These are phyloP conservation scores for Calycopis cecrops DNA, from an alignment of 1,140 invertebrate species.

Conservation along the genomic window DNA sequence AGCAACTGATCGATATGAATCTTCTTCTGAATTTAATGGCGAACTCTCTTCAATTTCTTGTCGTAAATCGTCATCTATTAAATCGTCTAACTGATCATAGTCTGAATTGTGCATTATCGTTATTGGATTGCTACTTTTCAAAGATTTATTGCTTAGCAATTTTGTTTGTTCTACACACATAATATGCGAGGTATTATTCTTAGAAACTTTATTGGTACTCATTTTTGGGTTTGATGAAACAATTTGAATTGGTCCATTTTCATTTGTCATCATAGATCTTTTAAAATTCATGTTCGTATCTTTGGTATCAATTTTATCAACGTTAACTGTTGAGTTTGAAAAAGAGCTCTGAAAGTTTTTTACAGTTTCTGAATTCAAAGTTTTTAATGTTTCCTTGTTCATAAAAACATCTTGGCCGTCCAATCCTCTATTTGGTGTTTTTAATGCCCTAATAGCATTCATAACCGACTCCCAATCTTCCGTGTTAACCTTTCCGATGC, in stretches of 20 bases:
- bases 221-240: not conserved
- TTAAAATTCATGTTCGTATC: not conserved
- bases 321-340: too few species aligned
- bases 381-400: constrained; percentile 31
- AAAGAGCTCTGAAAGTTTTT: constrained; percentile 5
- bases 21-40: constrained; percentile 11
- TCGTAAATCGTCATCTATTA: constrained; percentile 62
- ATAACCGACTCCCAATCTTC: not conserved
- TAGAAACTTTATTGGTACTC: not conserved
- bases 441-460: constrained; percentile 40
- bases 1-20: constrained; percentile 4
- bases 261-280: not conserved
- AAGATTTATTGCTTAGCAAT: not conserved
- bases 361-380: not conserved
- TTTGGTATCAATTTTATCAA: too few species aligned
- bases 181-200: not conserved
- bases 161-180: not conserved
- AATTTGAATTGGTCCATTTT: not conserved
- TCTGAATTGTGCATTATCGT: constrained; percentile 54
- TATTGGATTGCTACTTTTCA: constrained; percentile 38
- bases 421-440: constrained; percentile 52
- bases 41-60: constrained; percentile 58
- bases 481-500: not conserved
- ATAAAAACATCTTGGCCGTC: constrained; percentile 48
- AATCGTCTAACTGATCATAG: constrained; percentile 58